Base-by-base conservation (phyloP, 1,140 invertebrate genomes). In the Pseudachorutes palmiensis region DNA sequence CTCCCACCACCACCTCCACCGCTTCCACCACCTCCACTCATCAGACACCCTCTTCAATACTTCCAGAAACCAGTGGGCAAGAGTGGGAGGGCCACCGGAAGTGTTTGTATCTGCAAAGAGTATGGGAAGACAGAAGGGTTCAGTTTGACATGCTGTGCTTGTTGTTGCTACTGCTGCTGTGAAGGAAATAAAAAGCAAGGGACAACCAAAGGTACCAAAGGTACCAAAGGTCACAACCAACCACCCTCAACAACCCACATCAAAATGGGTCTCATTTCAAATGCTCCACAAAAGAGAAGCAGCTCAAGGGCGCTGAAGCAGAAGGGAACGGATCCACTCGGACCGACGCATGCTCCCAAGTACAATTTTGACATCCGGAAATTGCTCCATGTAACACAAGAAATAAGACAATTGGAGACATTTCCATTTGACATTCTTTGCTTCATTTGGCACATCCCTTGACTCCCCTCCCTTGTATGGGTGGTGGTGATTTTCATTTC, bases 151-250 rank as follows among this genome's bases (percentile, higher is more conserved):
- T n/a, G n/a, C n/a, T n/a, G n/a, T n/a, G n/a, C 36, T 48, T 64
- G 49, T 22, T 72, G 67, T 59, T 72, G 71, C 48, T 72, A 72
- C 60, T 72, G 71, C 55, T 70, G 68, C 33, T 72, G 71, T 68
- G 68, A 70, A 19, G 3, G 36, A 9, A 19, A 19, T 41, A 19
- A 41, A 41, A 41, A 41, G 36, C 19, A 5, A 41, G 19, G 19
- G n/a, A n/a, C n/a, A n/a, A n/a, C n/a, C n/a, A n/a, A n/a, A n/a
- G n/a, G n/a, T n/a, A n/a, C n/a, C n/a, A n/a, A n/a, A n/a, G n/a
- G n/a, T n/a, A n/a, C n/a, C n/a, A n/a, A n/a, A n/a, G n/a, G n/a
- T n/a, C n/a, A n/a, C n/a, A n/a, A n/a, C n/a, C n/a, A n/a, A n/a
- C n/a, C n/a, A n/a, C n/a, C n/a, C n/a, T n/a, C n/a, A n/a, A n/a